Percentiles rank a stretch among this genome's conserved stretches.
Evolutionary conservation across 1,140 invertebrate species (phyloP).

Genomic region (Patella vulgata): DNA sequence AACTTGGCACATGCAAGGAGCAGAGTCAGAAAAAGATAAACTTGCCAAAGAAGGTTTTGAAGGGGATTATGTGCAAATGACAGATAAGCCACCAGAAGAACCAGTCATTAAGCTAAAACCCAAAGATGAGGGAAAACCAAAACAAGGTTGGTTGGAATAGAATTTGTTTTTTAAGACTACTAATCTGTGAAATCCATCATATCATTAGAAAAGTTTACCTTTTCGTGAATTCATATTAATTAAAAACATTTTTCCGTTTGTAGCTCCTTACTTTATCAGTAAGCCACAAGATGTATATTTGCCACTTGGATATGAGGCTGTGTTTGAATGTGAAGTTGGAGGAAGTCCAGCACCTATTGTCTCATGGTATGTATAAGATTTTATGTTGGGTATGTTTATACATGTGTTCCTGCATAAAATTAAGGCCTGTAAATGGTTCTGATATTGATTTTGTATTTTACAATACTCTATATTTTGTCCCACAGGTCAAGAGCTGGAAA

Average conservation of each 20-base stretch:
- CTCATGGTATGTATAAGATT: conserved; percentile 49
- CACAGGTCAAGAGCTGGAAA: conserved; percentile 46
- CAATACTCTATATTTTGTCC: conserved; percentile 4
- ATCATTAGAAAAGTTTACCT: too few relatives aligned
- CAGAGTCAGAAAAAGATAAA: conserved; percentile 32
- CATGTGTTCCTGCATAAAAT: too few relatives aligned
- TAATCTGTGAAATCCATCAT: background rate
- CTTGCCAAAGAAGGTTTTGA: conserved; percentile 48
- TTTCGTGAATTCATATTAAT: too few relatives aligned
- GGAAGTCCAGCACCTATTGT: conserved; percentile 37
- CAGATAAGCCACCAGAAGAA: conserved; percentile 20
- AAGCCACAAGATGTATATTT: conserved; percentile 38
- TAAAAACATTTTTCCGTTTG: too few relatives aligned
- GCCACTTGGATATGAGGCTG: conserved; percentile 40
- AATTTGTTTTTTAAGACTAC: too few relatives aligned
- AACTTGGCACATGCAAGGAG: conserved; percentile 29
- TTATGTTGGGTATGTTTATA: too few relatives aligned
- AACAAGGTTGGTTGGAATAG: too few relatives aligned
- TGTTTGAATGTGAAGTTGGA: conserved; percentile 42
- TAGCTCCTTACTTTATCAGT: conserved; percentile 36
- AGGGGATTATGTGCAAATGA: conserved; percentile 47
- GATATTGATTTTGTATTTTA: too few relatives aligned
- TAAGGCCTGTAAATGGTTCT: too few relatives aligned
- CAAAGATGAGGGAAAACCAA: conserved; percentile 4
- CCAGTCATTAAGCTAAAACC: conserved; percentile 7